Evolutionary conservation across 2,888 invertebrate genomes (phyloP).

Genomic region (Amblyjoppa proteus): DNA sequence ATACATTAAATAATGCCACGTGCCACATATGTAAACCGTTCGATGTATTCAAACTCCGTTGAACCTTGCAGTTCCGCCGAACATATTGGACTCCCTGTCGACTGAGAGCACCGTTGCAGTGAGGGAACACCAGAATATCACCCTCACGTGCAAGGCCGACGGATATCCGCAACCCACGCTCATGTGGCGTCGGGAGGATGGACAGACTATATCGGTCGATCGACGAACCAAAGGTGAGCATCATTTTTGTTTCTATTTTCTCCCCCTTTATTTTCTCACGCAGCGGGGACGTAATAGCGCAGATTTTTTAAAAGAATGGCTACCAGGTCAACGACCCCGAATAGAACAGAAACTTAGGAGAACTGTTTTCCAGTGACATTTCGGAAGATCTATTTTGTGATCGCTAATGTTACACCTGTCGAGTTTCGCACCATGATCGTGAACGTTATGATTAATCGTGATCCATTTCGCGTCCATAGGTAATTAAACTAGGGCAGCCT

Average conservation of each 20-base stretch:
- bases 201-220: conserved; percentile 94
- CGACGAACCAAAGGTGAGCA: conserved; percentile 93
- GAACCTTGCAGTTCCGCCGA: conserved; percentile 93
- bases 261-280: not conserved
- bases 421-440: not conserved
- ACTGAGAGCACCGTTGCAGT: conserved; percentile 97
- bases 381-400: too few relatives aligned
- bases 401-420: too few relatives aligned
- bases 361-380: too few relatives aligned
- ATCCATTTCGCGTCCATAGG: not conserved
- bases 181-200: conserved; percentile 97
- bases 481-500: not conserved
- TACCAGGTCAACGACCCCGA: too few relatives aligned
- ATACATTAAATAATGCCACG: conserved; percentile 10
- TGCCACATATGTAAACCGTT: conserved; percentile 49
- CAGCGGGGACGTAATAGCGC: too few relatives aligned
- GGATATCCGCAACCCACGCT: conserved; percentile 97
- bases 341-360: too few relatives aligned
- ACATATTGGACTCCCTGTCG: conserved; percentile 95
- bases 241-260: not conserved
- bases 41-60: conserved; percentile 63
- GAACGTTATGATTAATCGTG: not conserved
- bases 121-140: conserved; percentile 97
- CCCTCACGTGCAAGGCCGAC: conserved; percentile 95
- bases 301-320: too few relatives aligned